Evolutionary conservation across 2,888 invertebrate species (phyloP).

Genomic region (Eilema caniola): DNA sequence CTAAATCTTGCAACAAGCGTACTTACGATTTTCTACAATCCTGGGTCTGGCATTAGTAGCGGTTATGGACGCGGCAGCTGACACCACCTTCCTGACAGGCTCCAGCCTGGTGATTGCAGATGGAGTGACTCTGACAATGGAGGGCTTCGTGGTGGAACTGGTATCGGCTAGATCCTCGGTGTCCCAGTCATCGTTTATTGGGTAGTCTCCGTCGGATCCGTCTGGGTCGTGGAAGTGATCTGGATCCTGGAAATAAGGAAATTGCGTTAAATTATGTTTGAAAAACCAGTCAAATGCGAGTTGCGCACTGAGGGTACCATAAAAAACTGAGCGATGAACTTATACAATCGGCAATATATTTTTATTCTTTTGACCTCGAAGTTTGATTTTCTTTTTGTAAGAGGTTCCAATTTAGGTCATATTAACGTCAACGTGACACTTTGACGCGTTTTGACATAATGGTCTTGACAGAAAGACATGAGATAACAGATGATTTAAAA

Average conservation of each 20-base stretch:
- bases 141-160: conserved; percentile 57
- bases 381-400: no score
- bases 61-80: conserved; percentile 71
- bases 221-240: conserved; percentile 52
- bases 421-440: no score
- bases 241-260: background rate
- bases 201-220: conserved; percentile 62
- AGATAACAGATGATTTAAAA: no score
- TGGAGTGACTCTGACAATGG: conserved; percentile 60
- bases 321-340: no score
- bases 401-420: no score
- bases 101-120: conserved; percentile 67
- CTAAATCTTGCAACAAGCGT: background rate
- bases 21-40: conserved; percentile 76
- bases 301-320: no score
- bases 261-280: background rate
- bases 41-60: conserved; percentile 77
- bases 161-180: conserved; percentile 61
- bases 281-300: no score
- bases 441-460: no score
- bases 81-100: conserved; percentile 57
- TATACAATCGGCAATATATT: no score
- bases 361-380: no score
- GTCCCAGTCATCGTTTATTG: conserved; percentile 68
- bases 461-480: no score